A percentile compares a stretch with the other conserved stretches of the same genome.
Evolutionary conservation across 2,888 invertebrate species (phyloP).

Genomic region (Agrochola lota): DNA sequence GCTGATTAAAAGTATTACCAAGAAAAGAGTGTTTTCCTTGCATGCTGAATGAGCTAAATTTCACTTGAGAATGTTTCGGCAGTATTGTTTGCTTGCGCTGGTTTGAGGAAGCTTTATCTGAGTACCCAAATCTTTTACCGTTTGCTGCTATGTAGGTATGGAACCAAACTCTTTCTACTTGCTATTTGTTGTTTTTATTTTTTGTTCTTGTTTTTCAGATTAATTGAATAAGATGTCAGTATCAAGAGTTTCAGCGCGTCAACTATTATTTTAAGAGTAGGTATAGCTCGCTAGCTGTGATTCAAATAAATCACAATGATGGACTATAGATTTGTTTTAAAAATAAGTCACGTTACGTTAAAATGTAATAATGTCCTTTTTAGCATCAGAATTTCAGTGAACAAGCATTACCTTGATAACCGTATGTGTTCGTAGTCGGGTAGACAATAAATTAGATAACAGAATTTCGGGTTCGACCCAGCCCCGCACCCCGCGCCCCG

Average conservation of each 20-base stretch:
- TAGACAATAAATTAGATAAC: conserved; percentile 27
- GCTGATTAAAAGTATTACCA: no score
- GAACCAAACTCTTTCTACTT: neutral
- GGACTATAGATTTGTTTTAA: no score
- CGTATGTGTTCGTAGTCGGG: conserved; percentile 11
- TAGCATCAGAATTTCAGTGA: neutral
- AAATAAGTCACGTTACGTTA: no score
- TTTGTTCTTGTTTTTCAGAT: conserved; percentile 2
- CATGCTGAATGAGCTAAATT: conserved; percentile 12
- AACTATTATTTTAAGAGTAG: neutral
- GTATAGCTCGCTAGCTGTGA: neutral
- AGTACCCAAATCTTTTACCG: neutral
- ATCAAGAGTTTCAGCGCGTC: neutral
- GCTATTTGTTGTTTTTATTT: neutral
- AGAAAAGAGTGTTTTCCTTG: no score
- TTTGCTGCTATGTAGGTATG: conserved; percentile 1
- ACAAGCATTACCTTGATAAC: neutral
- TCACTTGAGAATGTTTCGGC: conserved; percentile 15
- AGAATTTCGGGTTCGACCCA: neutral
- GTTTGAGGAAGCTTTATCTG: neutral
- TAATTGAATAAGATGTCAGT: neutral
- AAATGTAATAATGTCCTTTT: neutral
- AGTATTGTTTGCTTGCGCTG: conserved; percentile 3
- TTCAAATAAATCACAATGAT: neutral
- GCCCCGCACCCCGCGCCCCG: no score